phyloP scores from a whole-genome alignment of 1,140 invertebrate genomes.

The Drosophila obscura region DNA sequence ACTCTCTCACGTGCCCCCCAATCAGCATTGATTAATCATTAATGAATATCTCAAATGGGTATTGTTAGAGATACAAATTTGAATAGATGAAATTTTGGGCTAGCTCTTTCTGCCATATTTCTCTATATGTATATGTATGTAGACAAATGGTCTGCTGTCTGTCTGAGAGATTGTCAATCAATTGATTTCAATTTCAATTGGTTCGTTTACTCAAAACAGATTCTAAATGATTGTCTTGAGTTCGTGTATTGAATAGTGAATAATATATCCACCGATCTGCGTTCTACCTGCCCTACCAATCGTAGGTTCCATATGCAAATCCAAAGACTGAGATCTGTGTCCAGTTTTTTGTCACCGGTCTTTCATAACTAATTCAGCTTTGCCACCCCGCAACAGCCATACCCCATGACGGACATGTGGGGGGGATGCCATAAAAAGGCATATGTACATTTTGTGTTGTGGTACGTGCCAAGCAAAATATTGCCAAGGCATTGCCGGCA shows the following conservation, averaged over 20 bases:
- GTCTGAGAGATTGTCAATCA: constrained; percentile 46
- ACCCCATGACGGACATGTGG: not conserved
- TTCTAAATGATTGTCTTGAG: constrained; percentile 47
- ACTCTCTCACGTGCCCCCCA: constrained; percentile 45
- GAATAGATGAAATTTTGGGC: not conserved
- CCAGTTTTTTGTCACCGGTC: constrained; percentile 14
- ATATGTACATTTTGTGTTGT: constrained; percentile 7
- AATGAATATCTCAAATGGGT: constrained; percentile 44
- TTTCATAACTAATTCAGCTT: constrained; percentile 26
- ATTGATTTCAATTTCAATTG: constrained; percentile 71
- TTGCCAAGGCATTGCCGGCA: constrained; percentile 6
- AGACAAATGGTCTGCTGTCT: constrained; percentile 32
- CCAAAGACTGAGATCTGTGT: too few species aligned
- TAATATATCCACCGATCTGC: not conserved
- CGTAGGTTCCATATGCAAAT: too few species aligned
- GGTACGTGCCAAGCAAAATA: constrained; percentile 35
- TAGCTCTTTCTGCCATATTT: constrained; percentile 8
- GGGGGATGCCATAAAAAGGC: constrained; percentile 40
- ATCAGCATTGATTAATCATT: constrained; percentile 62
- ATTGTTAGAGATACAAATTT: constrained; percentile 43
- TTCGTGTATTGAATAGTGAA: constrained; percentile 2
- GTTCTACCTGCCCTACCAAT: not conserved
- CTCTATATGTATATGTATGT: too few species aligned
- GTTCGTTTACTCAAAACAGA: constrained; percentile 51
- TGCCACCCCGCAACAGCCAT: constrained; percentile 19